phyloP scores from a whole-genome alignment of 1,140 invertebrate genomes.

The Lepidotrigona ventralis region DNA sequence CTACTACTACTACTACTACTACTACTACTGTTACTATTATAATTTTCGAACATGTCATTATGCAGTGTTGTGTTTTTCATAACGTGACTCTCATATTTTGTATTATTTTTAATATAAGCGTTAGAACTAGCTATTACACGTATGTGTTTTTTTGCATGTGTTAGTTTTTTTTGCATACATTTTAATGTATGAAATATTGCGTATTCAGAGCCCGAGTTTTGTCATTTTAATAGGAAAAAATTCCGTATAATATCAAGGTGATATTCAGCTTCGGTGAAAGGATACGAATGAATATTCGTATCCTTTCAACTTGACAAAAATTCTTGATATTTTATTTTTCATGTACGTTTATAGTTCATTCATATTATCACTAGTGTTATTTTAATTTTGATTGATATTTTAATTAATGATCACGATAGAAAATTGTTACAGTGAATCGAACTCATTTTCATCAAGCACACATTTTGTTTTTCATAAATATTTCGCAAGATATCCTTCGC shows the following conservation, averaged over 20 bases:
- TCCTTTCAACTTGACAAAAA: background rate
- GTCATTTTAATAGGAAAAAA: background rate
- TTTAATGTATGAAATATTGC: background rate
- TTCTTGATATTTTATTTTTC: background rate
- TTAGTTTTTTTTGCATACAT: background rate
- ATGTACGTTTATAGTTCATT: background rate
- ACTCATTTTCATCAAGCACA: background rate
- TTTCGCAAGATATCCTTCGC: background rate
- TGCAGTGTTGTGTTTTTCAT: background rate
- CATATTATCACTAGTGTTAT: background rate
- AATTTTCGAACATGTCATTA: background rate
- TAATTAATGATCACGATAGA: background rate
- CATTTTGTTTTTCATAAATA: background rate
- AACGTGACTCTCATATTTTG: background rate
- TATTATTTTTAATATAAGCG: too few relatives aligned
- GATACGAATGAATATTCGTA: background rate
- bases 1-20: background rate
- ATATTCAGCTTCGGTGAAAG: constrained; percentile 44
- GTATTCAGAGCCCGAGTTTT: background rate
- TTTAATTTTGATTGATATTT: background rate
- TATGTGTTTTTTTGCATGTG: background rate
- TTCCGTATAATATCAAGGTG: background rate
- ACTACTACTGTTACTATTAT: background rate
- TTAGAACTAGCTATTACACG: background rate
- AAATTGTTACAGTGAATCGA: too few relatives aligned